Base-by-base conservation (phyloP, 2,113 vertebrate genomes). In the Todiramphus chloris region DNA sequence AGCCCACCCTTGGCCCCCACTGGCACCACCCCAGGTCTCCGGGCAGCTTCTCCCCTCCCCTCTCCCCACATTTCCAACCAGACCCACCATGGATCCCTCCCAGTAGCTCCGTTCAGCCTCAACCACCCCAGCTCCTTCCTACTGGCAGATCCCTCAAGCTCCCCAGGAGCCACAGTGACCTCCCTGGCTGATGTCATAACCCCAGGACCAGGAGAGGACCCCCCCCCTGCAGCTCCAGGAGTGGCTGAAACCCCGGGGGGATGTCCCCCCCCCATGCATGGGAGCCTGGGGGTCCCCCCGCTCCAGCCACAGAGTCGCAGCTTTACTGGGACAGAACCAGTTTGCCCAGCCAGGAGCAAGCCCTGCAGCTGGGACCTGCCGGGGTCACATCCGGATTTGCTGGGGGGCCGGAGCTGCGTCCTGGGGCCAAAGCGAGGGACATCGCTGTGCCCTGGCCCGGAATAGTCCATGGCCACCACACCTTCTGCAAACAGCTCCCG, bases 401-500 rank as follows among this genome's bases (percentile, higher is more conserved):
- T 5, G 35, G 28, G 18, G 33, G 10, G 16, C 11, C 55, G 1
- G 7, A 8, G 28, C 53, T 6, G 35, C 25, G 28, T 10, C 35
- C 73, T 1, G 8, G 28, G 19, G 50, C 33, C 8, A n/a, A 37
- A 17, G n/a, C 21, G 2, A 1, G 28, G 4, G 43, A 18, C 9
- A 11, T 18, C 2, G 14, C 3, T 0, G 4, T 2, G 51, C 31
- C 4, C 2, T 2, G 11, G 16, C 63, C 62, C 1, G 69, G 85
- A 91, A 51, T 18, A 78, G 31, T 5, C 64, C 4, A 0, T 75
- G 87, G 31, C 17, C 30, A 27, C 76, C 28, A 33, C 70, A 28
- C 41, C 83, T 55, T 37, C 31, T 19, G 60, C 82, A n/a, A 23
- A 3, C 4, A 23, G 20, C 30, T 33, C 81, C 87, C n/a, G 1